A percentile compares a stretch with the other conserved stretches of the same genome.
Evolutionary conservation across 2,888 invertebrate species (phyloP).

Genomic region (Arge pagana): DNA sequence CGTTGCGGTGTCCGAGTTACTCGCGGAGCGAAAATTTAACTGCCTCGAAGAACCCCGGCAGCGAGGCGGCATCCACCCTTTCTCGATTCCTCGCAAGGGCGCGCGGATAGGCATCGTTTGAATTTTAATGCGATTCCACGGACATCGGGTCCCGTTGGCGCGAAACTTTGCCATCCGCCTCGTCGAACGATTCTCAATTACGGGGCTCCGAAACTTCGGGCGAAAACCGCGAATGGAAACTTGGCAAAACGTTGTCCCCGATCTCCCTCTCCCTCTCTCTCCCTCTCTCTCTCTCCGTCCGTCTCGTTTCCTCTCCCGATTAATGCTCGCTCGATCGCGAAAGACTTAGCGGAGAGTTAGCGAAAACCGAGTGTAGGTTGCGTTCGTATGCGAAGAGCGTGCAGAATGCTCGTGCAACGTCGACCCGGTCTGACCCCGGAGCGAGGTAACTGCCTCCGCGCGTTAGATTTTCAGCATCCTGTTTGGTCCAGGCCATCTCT

Average conservation of each 20-base stretch:
- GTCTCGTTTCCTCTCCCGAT: not conserved
- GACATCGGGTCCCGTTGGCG: not conserved
- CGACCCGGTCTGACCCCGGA: conserved; percentile 43
- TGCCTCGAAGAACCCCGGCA: not conserved
- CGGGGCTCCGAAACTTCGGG: not conserved
- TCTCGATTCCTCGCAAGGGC: conserved; percentile 5
- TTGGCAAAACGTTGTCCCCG: too few species aligned
- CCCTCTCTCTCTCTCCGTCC: not conserved
- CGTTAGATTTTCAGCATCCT: conserved; percentile 41
- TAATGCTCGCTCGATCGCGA: not conserved
- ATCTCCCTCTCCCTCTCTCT: not conserved
- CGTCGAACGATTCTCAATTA: conserved; percentile 6
- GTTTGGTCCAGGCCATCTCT: conserved; percentile 25
- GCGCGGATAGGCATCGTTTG: conserved; percentile 25
- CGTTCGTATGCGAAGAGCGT: conserved; percentile 41
- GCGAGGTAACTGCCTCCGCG: conserved; percentile 33
- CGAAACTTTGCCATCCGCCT: conserved; percentile 1
- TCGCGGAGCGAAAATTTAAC: not conserved
- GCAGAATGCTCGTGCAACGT: conserved; percentile 42
- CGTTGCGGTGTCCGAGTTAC: not conserved
- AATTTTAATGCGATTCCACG: conserved; percentile 32
- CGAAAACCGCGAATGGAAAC: too few species aligned
- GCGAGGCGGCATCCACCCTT: too few species aligned
- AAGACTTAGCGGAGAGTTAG: not conserved
- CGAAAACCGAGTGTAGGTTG: conserved; percentile 29